A percentile compares a stretch with the other conserved stretches of the same genome.
Conservation (phyloP, 2,888 invertebrate species). For the Drosophila niveifrons region DNA sequence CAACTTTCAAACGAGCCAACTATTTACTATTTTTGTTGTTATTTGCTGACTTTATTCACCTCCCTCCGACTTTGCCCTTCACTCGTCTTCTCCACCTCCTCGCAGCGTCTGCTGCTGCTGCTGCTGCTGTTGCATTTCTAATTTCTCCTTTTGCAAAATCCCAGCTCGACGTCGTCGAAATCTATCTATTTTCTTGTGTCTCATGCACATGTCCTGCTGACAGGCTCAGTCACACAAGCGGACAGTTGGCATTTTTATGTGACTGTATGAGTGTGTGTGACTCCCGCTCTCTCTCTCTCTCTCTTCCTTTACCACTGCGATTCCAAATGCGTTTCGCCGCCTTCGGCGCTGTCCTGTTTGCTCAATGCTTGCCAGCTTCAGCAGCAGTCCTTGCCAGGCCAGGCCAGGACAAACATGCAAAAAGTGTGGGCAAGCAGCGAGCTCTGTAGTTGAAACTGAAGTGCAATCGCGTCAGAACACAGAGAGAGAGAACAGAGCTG, state of each 20-base stretch:
- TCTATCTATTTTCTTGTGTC: slow-evolving; percentile 73
- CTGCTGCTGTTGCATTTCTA: slow-evolving; percentile 56
- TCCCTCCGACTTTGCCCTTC: not conserved
- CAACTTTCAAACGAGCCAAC: slow-evolving; percentile 51
- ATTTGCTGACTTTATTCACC: slow-evolving; percentile 37
- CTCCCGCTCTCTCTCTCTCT: not conserved
- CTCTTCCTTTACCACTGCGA: slow-evolving; percentile 60
- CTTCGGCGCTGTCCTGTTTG: slow-evolving; percentile 57
- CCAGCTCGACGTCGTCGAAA: slow-evolving; percentile 58
- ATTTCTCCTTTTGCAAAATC: slow-evolving; percentile 46
- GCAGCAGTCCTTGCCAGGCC: slow-evolving; percentile 20
- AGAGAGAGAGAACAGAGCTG: no score
- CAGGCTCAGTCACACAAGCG: slow-evolving; percentile 75
- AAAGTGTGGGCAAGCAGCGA: not conserved
- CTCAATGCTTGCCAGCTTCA: slow-evolving; percentile 31
- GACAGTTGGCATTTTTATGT: slow-evolving; percentile 77
- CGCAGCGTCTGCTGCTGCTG: not conserved
- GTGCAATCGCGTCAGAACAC: slow-evolving; percentile 33
- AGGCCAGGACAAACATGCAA: slow-evolving; percentile 1
- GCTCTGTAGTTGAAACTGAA: slow-evolving; percentile 15
- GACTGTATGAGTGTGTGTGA: slow-evolving; percentile 24
- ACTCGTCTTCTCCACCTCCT: no score
- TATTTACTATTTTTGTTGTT: slow-evolving; percentile 55
- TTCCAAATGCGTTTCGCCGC: slow-evolving; percentile 72
- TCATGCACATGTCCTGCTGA: slow-evolving; percentile 75